These are phyloP conservation scores for Geodia barretti DNA, from an alignment of 37 sponge, comb jelly and placozoan species.

Conservation along the genomic window DNA sequence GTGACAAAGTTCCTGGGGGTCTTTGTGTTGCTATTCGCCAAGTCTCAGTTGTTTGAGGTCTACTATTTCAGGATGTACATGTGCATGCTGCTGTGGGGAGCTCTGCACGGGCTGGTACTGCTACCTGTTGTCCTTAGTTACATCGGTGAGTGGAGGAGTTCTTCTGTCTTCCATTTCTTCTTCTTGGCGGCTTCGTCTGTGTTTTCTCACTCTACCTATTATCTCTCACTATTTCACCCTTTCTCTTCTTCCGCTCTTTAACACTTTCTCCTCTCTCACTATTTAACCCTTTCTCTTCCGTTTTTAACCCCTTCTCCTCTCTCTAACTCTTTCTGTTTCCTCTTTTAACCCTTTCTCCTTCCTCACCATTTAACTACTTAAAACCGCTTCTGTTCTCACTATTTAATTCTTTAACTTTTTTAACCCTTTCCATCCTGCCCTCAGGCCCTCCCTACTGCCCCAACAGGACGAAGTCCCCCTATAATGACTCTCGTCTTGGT, in stretches of 20 bases:
- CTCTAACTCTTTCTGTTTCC: too few relatives aligned
- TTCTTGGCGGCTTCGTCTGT: neutral
- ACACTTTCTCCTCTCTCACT: too few relatives aligned
- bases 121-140: slow-evolving; percentile 94
- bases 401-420: too few relatives aligned
- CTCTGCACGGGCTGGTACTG: slow-evolving; percentile 91
- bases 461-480: neutral
- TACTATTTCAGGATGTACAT: slow-evolving; percentile 99
- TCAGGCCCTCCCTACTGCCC: slow-evolving; percentile 26
- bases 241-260: too few relatives aligned
- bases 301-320: too few relatives aligned
- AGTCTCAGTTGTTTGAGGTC: slow-evolving; percentile 92
- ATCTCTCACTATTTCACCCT: too few relatives aligned
- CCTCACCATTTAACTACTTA: too few relatives aligned
- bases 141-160: slow-evolving; percentile 78
- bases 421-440: neutral
- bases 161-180: neutral
- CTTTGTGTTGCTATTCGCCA: slow-evolving; percentile 92
- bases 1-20: slow-evolving; percentile 98
- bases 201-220: too few relatives aligned
- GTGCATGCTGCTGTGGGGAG: slow-evolving; percentile 91
- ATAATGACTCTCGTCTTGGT: neutral
- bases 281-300: too few relatives aligned
- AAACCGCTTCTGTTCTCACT: too few relatives aligned
- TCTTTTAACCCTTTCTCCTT: too few relatives aligned